A percentile compares a stretch with the other conserved stretches of the same genome.
phyloP scores from a whole-genome alignment of 2,113 vertebrate species.

The Pelecanoides urinatrix region DNA sequence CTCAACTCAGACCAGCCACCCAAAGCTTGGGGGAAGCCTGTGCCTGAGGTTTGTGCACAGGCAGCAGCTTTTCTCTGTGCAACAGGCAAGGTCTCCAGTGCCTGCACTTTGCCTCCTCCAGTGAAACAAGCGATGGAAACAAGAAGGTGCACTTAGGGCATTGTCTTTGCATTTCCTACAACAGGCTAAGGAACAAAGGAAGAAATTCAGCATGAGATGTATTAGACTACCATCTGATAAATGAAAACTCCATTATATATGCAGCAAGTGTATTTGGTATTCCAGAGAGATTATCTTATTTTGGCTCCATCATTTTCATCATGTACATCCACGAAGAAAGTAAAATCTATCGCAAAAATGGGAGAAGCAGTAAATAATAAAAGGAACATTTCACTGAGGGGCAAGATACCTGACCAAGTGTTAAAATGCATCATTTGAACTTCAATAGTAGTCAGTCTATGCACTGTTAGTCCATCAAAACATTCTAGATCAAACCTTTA shows the following conservation, averaged over 20 bases:
- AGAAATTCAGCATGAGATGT: not conserved
- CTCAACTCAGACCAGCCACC: not conserved
- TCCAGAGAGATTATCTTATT: not conserved
- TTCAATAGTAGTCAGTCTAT: not conserved
- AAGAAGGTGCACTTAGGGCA: not conserved
- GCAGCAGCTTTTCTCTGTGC: not conserved
- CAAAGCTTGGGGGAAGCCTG: not conserved
- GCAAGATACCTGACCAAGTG: not conserved
- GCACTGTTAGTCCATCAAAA: not conserved
- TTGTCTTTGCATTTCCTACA: not conserved
- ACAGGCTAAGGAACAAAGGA: not conserved
- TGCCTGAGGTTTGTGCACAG: not conserved
- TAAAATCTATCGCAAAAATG: not conserved
- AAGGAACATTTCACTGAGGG: not conserved
- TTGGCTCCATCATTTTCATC: not conserved
- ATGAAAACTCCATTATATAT: not conserved
- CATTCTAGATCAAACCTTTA: not conserved
- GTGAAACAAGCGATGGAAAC: not conserved
- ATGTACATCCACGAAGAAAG: not conserved
- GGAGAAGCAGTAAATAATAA: not conserved
- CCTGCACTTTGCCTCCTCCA: not conserved
- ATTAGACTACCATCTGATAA: not conserved
- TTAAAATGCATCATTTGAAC: not conserved
- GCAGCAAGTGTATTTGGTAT: not conserved
- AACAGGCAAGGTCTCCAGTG: not conserved